Evolutionary conservation across 2,113 vertebrate genomes (phyloP).

Genomic region (Athene cunicularia): DNA sequence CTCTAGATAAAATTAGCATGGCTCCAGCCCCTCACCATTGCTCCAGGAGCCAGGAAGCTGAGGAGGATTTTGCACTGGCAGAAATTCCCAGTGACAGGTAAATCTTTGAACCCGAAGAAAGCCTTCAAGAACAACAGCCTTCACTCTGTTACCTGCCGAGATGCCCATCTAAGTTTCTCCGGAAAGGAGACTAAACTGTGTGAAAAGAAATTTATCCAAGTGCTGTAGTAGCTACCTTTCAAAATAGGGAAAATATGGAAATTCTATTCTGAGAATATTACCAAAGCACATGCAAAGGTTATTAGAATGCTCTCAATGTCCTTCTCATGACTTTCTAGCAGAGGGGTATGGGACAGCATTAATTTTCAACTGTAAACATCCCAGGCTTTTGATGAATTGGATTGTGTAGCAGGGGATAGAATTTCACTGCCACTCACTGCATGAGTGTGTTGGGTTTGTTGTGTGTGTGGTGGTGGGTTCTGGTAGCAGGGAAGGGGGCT

Average conservation of each 20-base stretch:
- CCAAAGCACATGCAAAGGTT: neutral
- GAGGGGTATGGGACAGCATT: neutral
- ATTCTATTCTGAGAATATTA: neutral
- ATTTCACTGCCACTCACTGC: neutral
- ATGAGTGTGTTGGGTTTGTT: neutral
- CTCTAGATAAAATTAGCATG: neutral
- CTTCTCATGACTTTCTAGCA: neutral
- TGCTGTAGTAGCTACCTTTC: neutral
- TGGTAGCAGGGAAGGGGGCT: too few relatives aligned
- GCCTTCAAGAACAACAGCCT: neutral
- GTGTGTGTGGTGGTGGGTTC: too few relatives aligned
- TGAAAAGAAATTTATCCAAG: neutral
- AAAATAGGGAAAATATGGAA: neutral
- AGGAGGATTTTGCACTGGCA: neutral
- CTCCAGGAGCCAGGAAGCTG: neutral
- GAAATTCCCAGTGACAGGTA: neutral
- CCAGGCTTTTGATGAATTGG: neutral
- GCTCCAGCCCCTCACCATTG: neutral
- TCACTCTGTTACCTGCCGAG: neutral
- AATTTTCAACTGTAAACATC: neutral
- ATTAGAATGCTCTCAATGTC: neutral
- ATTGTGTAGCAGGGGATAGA: neutral
- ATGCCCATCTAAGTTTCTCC: neutral
- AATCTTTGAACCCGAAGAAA: neutral
- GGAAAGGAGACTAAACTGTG: neutral